Evolutionary conservation across 2,888 invertebrate genomes (phyloP).

Genomic region (Peribatodes rhomboidaria): DNA sequence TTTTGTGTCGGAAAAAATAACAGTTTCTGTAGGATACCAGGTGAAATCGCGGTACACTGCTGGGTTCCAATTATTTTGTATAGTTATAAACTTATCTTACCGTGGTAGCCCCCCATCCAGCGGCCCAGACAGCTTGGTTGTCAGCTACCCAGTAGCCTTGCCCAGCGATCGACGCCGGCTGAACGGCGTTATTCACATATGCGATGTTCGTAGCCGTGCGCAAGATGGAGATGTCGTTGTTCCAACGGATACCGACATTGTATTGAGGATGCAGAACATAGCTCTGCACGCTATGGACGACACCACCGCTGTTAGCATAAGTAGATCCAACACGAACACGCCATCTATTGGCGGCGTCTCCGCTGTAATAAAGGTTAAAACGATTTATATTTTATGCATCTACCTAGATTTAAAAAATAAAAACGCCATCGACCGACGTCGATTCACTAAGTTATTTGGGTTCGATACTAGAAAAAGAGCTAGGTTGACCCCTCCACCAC

Average conservation of each 20-base stretch:
- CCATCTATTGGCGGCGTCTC: constrained; percentile 45
- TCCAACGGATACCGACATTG: neutral
- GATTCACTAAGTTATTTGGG: no score
- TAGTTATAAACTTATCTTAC: constrained; percentile 54
- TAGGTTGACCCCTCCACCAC: no score
- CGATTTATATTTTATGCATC: neutral
- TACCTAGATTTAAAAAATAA: neutral
- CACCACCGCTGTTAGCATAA: constrained; percentile 54
- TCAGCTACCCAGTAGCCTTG: neutral
- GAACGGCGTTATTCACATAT: constrained; percentile 45
- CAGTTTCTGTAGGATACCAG: no score
- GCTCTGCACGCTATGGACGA: constrained; percentile 7
- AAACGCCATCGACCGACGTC: neutral
- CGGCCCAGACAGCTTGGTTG: constrained; percentile 62
- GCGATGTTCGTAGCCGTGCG: constrained; percentile 47
- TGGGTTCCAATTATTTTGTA: neutral
- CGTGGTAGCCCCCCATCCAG: constrained; percentile 64
- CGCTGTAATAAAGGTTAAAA: constrained; percentile 20
- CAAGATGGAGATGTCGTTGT: constrained; percentile 63
- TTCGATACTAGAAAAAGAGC: no score
- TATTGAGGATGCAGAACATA: constrained; percentile 28
- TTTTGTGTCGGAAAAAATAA: no score
- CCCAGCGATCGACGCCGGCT: neutral
- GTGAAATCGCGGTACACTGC: no score
- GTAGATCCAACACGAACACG: constrained; percentile 53